Conservation (phyloP, 1,140 invertebrate species). For the Drosophila teissieri region DNA sequence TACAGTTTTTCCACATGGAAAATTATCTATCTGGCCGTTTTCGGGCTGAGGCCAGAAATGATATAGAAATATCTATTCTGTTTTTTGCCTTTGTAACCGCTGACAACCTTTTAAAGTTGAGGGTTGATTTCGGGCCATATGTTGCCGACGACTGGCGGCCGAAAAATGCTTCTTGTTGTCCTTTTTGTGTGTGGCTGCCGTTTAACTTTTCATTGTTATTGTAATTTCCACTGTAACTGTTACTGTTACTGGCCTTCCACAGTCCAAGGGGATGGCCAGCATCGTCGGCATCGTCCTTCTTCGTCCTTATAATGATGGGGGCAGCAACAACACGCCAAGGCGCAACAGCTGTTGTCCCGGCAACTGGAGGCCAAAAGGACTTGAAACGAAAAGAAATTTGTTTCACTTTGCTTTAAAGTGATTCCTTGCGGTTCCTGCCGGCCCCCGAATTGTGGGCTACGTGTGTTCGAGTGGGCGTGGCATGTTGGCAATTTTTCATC, state of each 20-base stretch:
- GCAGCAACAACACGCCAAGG: constrained; percentile 33
- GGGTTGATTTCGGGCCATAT: constrained; percentile 66
- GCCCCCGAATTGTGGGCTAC: constrained; percentile 14
- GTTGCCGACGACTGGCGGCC: constrained; percentile 36
- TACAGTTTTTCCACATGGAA: constrained; percentile 44
- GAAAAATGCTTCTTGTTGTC: constrained; percentile 61
- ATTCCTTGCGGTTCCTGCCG: constrained; percentile 58
- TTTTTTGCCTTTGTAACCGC: constrained; percentile 49
- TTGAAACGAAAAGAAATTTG: constrained; percentile 53
- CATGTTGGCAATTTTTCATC: constrained; percentile 37
- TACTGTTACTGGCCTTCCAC: constrained; percentile 36
- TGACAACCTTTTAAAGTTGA: constrained; percentile 68
- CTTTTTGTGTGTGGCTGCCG: constrained; percentile 71
- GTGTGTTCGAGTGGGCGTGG: constrained; percentile 34
- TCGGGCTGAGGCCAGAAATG: constrained; percentile 18
- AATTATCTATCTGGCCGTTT: constrained; percentile 42
- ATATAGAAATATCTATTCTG: constrained; percentile 38
- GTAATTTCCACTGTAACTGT: constrained; percentile 72
- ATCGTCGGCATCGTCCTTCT: constrained; percentile 13
- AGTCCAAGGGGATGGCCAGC: constrained; percentile 27
- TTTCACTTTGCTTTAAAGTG: constrained; percentile 66
- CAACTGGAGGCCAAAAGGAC: constrained; percentile 55
- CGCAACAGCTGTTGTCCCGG: constrained; percentile 74
- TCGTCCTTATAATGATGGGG: constrained; percentile 60
- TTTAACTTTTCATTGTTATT: constrained; percentile 83